Conservation (phyloP, 2,113 vertebrate species). For the Cavia porcellus region DNA sequence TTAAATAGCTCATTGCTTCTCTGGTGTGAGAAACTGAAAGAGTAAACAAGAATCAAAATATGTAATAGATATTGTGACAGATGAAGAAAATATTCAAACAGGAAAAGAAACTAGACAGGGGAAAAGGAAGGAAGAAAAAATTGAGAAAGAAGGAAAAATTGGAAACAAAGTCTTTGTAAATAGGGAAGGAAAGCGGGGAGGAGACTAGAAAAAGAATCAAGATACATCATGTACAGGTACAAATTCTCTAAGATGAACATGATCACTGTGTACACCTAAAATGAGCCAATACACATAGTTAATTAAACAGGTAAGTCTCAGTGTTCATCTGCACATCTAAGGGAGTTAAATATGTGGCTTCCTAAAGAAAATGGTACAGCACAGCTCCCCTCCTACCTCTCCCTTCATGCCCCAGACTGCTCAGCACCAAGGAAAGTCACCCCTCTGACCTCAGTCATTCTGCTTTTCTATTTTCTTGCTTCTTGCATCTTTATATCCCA, state of each 20-base stretch:
- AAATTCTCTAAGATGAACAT: no score
- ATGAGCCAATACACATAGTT: background rate
- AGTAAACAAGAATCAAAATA: no score
- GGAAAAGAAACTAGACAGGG: background rate
- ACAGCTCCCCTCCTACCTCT: background rate
- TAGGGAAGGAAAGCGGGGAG: no score
- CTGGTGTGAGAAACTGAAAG: no score
- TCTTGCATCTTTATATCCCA: slow-evolving; percentile 2
- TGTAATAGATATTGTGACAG: background rate
- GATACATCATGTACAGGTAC: no score
- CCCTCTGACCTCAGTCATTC: background rate
- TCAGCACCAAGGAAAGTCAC: background rate
- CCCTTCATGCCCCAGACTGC: background rate
- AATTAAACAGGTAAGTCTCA: background rate
- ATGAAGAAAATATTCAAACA: background rate
- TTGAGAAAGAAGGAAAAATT: no score
- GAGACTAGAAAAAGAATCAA: no score
- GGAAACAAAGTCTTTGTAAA: no score
- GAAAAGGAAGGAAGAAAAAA: background rate
- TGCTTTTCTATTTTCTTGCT: background rate
- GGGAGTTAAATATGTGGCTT: background rate
- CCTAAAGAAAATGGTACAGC: background rate
- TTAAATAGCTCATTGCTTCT: no score
- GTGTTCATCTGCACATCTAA: background rate
- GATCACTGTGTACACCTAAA: no score